These are phyloP conservation scores for Gisinianus flammeolus DNA, from an alignment of 2,888 invertebrate genomes.

Conservation along the genomic window DNA sequence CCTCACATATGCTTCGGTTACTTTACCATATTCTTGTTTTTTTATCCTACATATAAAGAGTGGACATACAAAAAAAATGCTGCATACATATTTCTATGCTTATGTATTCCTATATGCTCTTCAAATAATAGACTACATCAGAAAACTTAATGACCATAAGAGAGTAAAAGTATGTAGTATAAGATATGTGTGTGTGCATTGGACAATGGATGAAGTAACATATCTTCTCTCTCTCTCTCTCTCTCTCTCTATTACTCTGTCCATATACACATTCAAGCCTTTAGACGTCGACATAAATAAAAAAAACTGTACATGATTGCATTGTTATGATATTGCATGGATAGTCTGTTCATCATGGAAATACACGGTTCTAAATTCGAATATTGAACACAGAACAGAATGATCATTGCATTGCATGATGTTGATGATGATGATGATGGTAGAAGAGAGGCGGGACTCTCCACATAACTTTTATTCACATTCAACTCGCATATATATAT, in stretches of 20 bases:
- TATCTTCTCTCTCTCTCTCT: no score
- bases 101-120: no score
- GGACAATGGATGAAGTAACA: background rate
- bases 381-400: background rate
- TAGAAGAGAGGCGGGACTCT: conserved; percentile 1
- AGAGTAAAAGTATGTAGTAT: background rate
- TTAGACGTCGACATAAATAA: no score
- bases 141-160: conserved; percentile 5
- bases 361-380: background rate
- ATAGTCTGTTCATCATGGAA: background rate
- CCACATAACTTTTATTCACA: conserved; percentile 2
- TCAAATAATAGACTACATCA: background rate
- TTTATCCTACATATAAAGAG: background rate
- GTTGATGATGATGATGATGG: background rate
- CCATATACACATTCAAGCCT: no score
- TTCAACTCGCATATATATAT: background rate
- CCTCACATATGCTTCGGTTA: background rate
- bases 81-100: no score
- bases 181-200: no score
- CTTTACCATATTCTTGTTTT: background rate
- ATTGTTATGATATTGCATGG: background rate
- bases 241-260: no score
- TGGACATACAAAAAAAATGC: background rate
- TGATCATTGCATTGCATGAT: background rate
- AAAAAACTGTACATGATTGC: no score